Evolutionary conservation across 2,888 invertebrate genomes (phyloP).

Genomic region (Campoplex nolae): DNA sequence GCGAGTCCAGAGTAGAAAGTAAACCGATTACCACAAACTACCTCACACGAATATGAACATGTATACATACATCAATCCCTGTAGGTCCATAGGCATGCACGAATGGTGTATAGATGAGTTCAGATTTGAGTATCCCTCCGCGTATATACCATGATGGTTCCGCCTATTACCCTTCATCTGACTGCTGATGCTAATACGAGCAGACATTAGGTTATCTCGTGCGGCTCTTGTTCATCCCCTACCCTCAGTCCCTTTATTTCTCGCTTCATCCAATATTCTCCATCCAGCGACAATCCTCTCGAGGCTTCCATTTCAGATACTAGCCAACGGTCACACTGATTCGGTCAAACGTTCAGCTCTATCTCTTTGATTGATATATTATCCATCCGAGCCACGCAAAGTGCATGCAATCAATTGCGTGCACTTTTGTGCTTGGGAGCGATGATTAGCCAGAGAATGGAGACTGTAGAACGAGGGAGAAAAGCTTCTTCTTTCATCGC

Average conservation of each 20-base stretch:
- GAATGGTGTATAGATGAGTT: conserved; percentile 23
- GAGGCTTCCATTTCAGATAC: conserved; percentile 52
- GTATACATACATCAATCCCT: neutral
- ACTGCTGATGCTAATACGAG: conserved; percentile 77
- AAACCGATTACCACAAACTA: conserved; percentile 12
- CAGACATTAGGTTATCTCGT: conserved; percentile 80
- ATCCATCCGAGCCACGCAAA: conserved; percentile 58
- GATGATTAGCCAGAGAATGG: conserved; percentile 8
- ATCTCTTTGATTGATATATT: conserved; percentile 77
- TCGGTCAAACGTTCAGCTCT: conserved; percentile 74
- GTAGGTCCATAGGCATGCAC: neutral
- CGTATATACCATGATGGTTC: conserved; percentile 53
- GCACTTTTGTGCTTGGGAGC: conserved; percentile 62
- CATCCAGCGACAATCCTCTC: conserved; percentile 41
- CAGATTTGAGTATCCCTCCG: conserved; percentile 59
- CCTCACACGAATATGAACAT: neutral
- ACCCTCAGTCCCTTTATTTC: conserved; percentile 21
- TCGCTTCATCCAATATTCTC: conserved; percentile 21
- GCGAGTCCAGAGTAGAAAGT: conserved; percentile 42
- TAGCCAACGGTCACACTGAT: conserved; percentile 69
- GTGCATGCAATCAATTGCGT: conserved; percentile 30
- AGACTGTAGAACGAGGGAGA: conserved; percentile 19
- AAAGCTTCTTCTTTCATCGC: conserved; percentile 18
- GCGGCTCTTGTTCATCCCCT: conserved; percentile 21
- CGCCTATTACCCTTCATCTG: conserved; percentile 64